phyloP scores from a whole-genome alignment of 2,113 vertebrate species.

The Labrus mixtus region DNA sequence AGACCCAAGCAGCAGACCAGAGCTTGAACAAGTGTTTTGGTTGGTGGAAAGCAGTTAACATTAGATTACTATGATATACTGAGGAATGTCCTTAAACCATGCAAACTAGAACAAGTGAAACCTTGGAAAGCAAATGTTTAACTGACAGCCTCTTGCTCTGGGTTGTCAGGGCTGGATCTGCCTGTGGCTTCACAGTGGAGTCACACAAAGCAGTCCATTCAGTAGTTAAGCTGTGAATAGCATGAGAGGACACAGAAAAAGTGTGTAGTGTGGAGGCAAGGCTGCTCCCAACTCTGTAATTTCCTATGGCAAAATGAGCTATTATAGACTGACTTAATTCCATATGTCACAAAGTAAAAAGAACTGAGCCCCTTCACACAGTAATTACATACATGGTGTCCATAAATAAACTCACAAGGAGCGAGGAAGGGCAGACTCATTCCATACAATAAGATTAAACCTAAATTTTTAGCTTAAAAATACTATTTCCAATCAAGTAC shows the following conservation, averaged over 20 bases:
- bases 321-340: conserved; percentile 71
- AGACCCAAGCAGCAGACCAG: background rate
- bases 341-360: conserved; percentile 69
- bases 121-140: conserved; percentile 40
- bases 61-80: conserved; percentile 14
- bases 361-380: conserved; percentile 50
- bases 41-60: background rate
- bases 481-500: background rate
- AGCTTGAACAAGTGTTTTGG: background rate
- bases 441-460: background rate
- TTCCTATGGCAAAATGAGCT: conserved; percentile 73
- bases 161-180: conserved; percentile 33
- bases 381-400: conserved; percentile 75
- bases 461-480: background rate
- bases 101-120: conserved; percentile 44
- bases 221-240: conserved; percentile 66
- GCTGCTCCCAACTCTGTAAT: conserved; percentile 75
- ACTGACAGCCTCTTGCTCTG: conserved; percentile 24
- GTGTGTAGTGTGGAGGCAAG: conserved; percentile 25
- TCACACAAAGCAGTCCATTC: conserved; percentile 75
- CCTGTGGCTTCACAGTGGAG: conserved; percentile 34
- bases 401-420: conserved; percentile 55
- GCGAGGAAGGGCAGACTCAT: conserved; percentile 21
- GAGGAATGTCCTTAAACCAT: conserved; percentile 11
- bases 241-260: conserved; percentile 57